Evolutionary conservation across 2,113 vertebrate species (phyloP).

Genomic region (Mormoops blainvillei): DNA sequence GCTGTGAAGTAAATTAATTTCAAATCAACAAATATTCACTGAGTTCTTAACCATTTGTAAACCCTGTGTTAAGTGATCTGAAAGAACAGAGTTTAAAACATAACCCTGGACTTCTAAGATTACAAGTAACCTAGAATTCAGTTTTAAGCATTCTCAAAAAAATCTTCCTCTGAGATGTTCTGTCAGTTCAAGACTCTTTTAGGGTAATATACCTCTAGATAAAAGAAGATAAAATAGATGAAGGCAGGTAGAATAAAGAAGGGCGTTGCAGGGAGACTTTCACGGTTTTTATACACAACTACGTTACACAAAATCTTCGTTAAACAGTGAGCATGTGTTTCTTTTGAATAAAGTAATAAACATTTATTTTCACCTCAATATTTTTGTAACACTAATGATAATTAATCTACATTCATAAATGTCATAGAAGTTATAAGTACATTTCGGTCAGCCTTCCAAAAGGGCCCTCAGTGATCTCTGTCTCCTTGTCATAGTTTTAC

Average conservation of each 20-base stretch:
- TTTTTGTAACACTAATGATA: background rate
- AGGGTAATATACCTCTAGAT: background rate
- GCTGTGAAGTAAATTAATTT: constrained; percentile 21
- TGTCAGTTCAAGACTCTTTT: background rate
- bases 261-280: background rate
- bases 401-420: background rate
- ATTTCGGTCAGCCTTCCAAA: background rate
- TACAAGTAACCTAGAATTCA: background rate
- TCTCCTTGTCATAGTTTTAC: background rate
- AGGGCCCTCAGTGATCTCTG: accelerated
- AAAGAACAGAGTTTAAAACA: background rate
- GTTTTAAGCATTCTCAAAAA: background rate
- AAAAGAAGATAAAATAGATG: background rate
- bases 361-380: background rate
- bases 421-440: background rate
- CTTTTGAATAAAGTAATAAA: background rate
- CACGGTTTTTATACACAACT: background rate
- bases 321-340: background rate
- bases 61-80: background rate
- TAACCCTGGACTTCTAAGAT: background rate
- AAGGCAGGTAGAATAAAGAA: background rate
- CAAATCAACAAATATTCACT: constrained; percentile 5
- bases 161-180: background rate
- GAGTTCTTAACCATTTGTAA: background rate
- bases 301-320: background rate